phyloP scores from a whole-genome alignment of 1,140 invertebrate species.

The Grapholita molesta region DNA sequence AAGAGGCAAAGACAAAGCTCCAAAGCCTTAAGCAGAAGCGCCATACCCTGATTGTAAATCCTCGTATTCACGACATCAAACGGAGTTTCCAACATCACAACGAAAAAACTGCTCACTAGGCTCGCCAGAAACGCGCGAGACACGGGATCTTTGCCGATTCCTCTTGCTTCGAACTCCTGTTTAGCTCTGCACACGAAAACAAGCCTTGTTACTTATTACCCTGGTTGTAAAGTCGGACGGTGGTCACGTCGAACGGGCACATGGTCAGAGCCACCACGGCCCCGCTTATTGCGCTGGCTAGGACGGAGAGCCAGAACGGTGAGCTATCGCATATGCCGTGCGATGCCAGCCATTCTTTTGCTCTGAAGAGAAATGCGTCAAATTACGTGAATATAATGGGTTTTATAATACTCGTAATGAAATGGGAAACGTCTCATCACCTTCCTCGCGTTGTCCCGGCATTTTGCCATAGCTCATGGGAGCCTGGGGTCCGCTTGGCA shows the following conservation, averaged over 20 bases:
- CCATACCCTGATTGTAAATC: conserved; percentile 67
- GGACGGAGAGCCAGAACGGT: conserved; percentile 81
- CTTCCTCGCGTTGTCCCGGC: too few relatives aligned
- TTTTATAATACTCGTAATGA: too few relatives aligned
- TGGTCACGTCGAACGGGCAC: conserved; percentile 91
- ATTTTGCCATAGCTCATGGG: too few relatives aligned
- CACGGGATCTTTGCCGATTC: conserved; percentile 63
- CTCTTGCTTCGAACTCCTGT: conserved; percentile 77
- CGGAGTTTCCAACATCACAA: conserved; percentile 88
- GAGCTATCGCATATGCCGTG: conserved; percentile 78
- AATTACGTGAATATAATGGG: background rate
- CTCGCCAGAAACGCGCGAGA: conserved; percentile 84
- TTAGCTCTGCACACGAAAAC: conserved; percentile 63
- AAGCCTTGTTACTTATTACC: conserved; percentile 71
- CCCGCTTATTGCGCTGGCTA: conserved; percentile 87
- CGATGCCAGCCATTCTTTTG: conserved; percentile 79
- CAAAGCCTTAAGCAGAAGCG: background rate
- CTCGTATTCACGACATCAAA: conserved; percentile 81
- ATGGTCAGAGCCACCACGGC: conserved; percentile 85
- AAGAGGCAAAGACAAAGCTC: conserved; percentile 3
- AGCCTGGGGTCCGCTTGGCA: too few relatives aligned
- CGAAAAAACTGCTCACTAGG: conserved; percentile 84
- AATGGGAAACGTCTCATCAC: too few relatives aligned
- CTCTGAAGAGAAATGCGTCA: conserved; percentile 41
- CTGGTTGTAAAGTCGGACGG: conserved; percentile 92